phyloP scores from a whole-genome alignment of 2,797 vertebrate genomes.

The Macrochelys suwanniensis region DNA sequence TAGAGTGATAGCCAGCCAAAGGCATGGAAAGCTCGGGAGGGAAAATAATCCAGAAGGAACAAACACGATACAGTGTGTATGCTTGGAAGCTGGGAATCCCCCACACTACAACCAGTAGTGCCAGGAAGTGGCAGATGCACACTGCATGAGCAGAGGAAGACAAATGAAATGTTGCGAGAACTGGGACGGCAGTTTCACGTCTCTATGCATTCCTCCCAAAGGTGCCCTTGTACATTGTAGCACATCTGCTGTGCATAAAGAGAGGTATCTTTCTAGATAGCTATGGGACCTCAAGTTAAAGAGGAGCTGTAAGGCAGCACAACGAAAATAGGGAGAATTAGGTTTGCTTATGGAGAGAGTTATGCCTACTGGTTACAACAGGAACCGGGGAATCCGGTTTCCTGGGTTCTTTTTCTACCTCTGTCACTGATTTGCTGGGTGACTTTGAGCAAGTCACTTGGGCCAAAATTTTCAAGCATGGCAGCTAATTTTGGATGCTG shows the following conservation, averaged over 20 bases:
- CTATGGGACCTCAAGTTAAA: not conserved
- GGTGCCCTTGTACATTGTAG: not conserved
- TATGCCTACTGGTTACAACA: not conserved
- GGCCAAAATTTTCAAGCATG: not conserved
- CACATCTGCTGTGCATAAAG: not conserved
- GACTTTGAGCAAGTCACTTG: not conserved
- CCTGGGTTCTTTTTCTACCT: not conserved
- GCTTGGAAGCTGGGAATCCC: not conserved
- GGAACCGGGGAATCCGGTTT: not conserved
- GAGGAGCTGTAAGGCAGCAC: not conserved
- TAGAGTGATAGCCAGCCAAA: not conserved
- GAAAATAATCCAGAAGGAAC: not conserved
- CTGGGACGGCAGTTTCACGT: not conserved
- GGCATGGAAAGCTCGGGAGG: not conserved
- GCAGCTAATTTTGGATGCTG: fast-evolving
- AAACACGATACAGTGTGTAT: not conserved
- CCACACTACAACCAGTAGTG: fast-evolving
- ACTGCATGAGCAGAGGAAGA: not conserved
- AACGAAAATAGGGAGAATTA: not conserved
- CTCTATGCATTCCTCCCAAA: not conserved
- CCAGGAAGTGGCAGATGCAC: fast-evolving
- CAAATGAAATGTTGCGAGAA: not conserved
- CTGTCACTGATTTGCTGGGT: not conserved
- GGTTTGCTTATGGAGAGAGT: fast-evolving
- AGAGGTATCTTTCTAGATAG: fast-evolving